Percentiles rank a stretch among this genome's conserved stretches.
Evolutionary conservation across 2,888 invertebrate genomes (phyloP).

Genomic region (Cataglyphis cursor): DNA sequence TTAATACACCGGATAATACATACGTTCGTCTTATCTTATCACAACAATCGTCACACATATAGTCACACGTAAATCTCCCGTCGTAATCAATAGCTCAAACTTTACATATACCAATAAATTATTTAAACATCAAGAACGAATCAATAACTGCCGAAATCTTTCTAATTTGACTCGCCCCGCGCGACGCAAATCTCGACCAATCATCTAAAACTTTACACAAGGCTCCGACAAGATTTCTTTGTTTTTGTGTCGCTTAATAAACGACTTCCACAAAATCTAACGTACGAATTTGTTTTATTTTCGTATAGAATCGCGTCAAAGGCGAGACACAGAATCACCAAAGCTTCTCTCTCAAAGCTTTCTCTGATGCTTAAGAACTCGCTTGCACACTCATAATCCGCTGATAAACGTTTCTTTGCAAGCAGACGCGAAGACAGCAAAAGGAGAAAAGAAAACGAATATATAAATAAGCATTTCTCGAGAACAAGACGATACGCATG

Average conservation of each 20-base stretch:
- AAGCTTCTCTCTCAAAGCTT: constrained; percentile 56
- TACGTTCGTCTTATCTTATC: not conserved
- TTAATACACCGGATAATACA: constrained; percentile 5
- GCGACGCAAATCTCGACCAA: constrained; percentile 71
- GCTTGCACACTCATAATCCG: constrained; percentile 14
- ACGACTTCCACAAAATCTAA: constrained; percentile 82
- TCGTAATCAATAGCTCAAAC: not conserved
- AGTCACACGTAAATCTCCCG: not conserved
- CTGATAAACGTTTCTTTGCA: not conserved
- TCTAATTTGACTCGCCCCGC: constrained; percentile 58
- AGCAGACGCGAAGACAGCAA: not conserved
- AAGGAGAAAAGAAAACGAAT: constrained; percentile 36
- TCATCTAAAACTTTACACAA: constrained; percentile 82
- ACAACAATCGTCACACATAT: not conserved
- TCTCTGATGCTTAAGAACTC: constrained; percentile 21
- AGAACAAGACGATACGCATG: constrained; percentile 38
- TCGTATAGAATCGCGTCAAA: constrained; percentile 70
- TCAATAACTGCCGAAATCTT: not conserved
- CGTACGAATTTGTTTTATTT: constrained; percentile 78
- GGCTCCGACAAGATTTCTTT: constrained; percentile 80
- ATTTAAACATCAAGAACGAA: constrained; percentile 5
- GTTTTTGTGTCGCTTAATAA: constrained; percentile 72
- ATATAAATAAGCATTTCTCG: constrained; percentile 13
- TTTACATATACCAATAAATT: not conserved
- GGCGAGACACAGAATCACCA: constrained; percentile 71